These are phyloP conservation scores for Sitta europaea DNA, from an alignment of 2,113 vertebrate species.

Conservation along the genomic window DNA sequence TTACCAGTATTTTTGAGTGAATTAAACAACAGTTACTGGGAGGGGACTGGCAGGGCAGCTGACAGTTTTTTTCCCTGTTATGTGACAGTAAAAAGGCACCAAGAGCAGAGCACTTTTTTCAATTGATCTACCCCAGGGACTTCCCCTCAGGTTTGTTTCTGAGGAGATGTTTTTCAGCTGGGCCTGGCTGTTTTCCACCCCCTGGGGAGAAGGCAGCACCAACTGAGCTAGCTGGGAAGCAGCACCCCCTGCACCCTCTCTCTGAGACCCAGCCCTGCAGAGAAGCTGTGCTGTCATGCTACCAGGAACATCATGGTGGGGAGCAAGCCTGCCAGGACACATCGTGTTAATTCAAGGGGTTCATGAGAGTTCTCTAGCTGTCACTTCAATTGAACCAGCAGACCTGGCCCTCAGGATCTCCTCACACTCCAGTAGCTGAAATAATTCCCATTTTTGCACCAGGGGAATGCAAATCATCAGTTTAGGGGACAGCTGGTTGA, in stretches of 20 bases:
- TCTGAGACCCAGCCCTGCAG: rapidly evolving
- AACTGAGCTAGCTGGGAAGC: rapidly evolving
- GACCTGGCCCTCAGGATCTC: not conserved
- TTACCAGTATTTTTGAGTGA: not conserved
- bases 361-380: not conserved
- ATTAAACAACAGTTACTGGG: not conserved
- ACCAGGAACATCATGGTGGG: not conserved
- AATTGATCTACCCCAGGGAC: not conserved
- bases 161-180: not conserved
- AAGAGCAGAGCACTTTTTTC: not conserved
- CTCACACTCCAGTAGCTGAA: not conserved
- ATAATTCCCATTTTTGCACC: not conserved
- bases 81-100: not conserved
- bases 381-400: not conserved
- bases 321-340: not conserved
- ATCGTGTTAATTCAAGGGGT: not conserved
- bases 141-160: not conserved
- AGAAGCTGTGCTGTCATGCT: not conserved
- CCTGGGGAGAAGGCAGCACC: not conserved
- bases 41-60: not conserved
- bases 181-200: not conserved
- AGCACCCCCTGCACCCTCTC: not conserved
- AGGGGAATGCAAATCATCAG: not conserved
- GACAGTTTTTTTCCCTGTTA: not conserved
- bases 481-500: not conserved